Percentiles rank a stretch among this genome's conserved stretches.
These are phyloP conservation scores for Microtus oregoni DNA, from an alignment of 2,113 vertebrate species.

Conservation along the genomic window DNA sequence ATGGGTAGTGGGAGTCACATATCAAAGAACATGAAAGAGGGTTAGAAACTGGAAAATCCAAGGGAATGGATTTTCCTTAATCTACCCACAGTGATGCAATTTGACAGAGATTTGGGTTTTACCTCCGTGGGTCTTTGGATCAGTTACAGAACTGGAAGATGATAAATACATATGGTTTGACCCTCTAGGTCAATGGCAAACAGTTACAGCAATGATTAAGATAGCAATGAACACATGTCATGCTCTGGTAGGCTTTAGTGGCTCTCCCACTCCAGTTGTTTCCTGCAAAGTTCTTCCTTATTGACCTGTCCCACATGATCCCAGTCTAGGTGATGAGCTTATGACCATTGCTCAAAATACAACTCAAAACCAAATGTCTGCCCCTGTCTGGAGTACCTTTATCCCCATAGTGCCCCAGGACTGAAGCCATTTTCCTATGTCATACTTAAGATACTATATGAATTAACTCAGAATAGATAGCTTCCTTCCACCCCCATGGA, in stretches of 20 bases:
- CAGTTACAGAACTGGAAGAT: neutral
- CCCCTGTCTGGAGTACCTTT: neutral
- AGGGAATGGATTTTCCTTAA: neutral
- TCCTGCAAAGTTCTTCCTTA: neutral
- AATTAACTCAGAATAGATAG: neutral
- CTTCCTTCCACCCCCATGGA: neutral
- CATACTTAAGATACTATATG: neutral
- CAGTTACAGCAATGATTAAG: neutral
- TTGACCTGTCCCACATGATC: neutral
- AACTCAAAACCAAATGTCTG: neutral
- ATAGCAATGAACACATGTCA: neutral
- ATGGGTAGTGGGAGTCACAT: neutral
- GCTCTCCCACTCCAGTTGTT: slow-evolving; percentile 31
- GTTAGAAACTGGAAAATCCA: neutral
- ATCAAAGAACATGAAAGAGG: neutral
- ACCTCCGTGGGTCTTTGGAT: neutral
- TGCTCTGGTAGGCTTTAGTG: neutral
- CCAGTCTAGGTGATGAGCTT: neutral
- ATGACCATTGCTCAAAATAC: neutral
- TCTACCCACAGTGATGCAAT: neutral
- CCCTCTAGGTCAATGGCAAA: neutral
- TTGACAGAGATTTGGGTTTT: slow-evolving; percentile 23
- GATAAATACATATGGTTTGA: neutral
- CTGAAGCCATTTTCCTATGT: neutral
- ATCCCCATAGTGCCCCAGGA: neutral